These are phyloP conservation scores for Lepidurus apus DNA, from an alignment of 1,140 invertebrate species.

Conservation along the genomic window DNA sequence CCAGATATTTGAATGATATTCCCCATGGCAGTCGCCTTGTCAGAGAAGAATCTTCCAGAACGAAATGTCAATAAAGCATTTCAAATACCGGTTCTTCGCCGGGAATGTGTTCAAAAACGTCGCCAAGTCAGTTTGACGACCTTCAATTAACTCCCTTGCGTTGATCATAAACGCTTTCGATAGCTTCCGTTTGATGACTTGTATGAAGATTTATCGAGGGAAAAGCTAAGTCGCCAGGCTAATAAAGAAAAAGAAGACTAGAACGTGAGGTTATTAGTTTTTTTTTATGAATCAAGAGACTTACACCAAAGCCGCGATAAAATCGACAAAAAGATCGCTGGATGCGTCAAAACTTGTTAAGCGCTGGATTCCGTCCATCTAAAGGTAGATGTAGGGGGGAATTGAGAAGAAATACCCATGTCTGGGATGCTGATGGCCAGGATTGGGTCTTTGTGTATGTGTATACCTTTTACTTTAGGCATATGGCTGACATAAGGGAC, in stretches of 20 bases:
- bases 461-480: neutral
- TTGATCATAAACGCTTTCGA: no score
- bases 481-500: neutral
- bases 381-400: neutral
- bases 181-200: no score
- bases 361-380: neutral
- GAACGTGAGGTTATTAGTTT: slow-evolving; percentile 22
- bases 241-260: neutral
- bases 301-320: neutral
- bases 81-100: no score
- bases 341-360: neutral
- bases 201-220: no score
- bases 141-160: no score
- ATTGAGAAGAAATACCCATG: slow-evolving; percentile 11
- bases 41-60: no score
- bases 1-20: no score
- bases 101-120: no score
- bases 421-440: neutral
- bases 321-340: neutral
- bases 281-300: neutral
- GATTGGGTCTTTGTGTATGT: neutral
- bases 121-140: no score
- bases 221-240: no score
- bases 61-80: no score
- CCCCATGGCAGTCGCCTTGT: no score